A percentile compares a stretch with the other conserved stretches of the same genome.
Evolutionary conservation across 1,140 invertebrate genomes (phyloP).

Genomic region (Medauroidea extradentata): DNA sequence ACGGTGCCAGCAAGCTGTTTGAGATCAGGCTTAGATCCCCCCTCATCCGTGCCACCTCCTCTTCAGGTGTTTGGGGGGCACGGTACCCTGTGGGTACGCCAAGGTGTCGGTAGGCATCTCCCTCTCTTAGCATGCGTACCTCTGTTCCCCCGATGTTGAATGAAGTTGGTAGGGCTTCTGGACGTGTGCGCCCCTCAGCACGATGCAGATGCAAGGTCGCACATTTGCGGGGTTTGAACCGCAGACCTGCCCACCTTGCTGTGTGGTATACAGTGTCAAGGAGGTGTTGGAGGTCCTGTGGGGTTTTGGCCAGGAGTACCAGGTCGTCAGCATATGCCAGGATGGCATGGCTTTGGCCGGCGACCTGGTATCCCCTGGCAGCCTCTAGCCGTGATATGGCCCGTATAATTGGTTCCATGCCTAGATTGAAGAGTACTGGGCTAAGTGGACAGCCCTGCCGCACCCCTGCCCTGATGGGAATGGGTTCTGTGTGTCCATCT

Average conservation of each 20-base stretch:
- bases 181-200: not conserved
- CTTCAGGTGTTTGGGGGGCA: constrained; percentile 23
- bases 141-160: constrained; percentile 13
- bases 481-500: constrained; percentile 24
- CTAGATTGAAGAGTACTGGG: constrained; percentile 42
- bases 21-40: constrained; percentile 21
- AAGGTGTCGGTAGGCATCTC: constrained; percentile 28
- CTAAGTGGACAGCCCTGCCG: constrained; percentile 42
- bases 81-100: constrained; percentile 29
- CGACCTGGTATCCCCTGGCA: constrained; percentile 18
- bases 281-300: constrained; percentile 15
- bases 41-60: constrained; percentile 16
- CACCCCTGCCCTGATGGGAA: constrained; percentile 34
- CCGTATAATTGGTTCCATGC: constrained; percentile 31
- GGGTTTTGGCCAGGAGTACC: constrained; percentile 14
- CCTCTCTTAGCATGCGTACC: constrained; percentile 13
- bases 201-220: constrained; percentile 24
- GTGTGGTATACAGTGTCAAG: constrained; percentile 10
- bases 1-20: constrained; percentile 32
- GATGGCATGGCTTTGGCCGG: constrained; percentile 20
- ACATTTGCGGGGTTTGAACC: constrained; percentile 31
- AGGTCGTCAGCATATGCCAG: constrained; percentile 37
- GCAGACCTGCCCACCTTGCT: constrained; percentile 17
- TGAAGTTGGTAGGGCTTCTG: not conserved
- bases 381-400: not conserved